Base-by-base conservation (phyloP, 2,797 vertebrate genomes). In the Dipus sagitta region DNA sequence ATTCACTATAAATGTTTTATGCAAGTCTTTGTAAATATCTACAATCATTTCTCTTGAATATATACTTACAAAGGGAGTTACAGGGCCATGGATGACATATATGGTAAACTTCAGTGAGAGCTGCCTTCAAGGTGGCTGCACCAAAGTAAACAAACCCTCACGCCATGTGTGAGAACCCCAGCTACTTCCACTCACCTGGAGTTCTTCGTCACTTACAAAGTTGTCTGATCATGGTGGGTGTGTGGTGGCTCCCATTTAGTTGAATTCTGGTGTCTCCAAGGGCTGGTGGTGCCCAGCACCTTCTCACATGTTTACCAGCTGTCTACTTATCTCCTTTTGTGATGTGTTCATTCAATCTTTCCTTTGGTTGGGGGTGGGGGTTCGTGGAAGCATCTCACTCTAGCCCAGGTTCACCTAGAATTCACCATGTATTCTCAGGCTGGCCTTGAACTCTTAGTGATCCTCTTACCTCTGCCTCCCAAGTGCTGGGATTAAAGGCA, bases 341-440 rank as follows among this genome's bases (percentile, higher is more conserved):
- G 70, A 90, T 72, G 32, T 77, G 21, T 81, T 65, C 88, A 30
- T 93, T 70, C 52, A 62, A 21, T 67, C 32, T 87, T 47, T 47
- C 11, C 47, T 47, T 47, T 47, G 47, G 47, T 9, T 47, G 8
- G 47, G 47, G 6, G 47, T 5, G 47, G 47, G 8, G 8, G 47
- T 47, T 47, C 47, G 9, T 47, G 47, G 47, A 7, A 47, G 47
- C 47, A 9, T 47, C 47, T 47, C 47, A 47, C 47, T 47, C 47
- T 47, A 47, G 9, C 47, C 47, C 47, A 47, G 6, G 9, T 47
- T 47, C 6, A 10, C 47, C 47, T 47, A 11, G 47, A 47, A 47
- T 47, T 47, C 47, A 10, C 47, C 11, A 47, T 47, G 7, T 47
- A 47, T 9, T 47, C 47, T 47, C 47, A 47, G 47, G 47, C 47